phyloP scores from a whole-genome alignment of 2,888 invertebrate genomes.

The Tanypteryx hageni region DNA sequence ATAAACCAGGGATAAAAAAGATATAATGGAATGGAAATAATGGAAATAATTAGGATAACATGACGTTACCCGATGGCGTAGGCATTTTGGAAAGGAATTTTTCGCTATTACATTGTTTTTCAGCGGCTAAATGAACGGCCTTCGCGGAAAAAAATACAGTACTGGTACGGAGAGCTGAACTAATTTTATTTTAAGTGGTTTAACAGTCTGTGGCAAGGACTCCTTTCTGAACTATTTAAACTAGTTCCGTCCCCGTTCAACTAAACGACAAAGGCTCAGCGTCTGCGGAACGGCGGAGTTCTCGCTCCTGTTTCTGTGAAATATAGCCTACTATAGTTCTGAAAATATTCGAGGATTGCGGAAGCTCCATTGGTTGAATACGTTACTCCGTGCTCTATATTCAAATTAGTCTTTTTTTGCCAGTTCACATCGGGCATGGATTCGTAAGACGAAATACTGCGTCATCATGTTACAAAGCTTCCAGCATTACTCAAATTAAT shows the following conservation, averaged over 20 bases:
- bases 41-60: background rate
- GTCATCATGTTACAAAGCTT: no score
- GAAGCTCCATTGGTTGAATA: no score
- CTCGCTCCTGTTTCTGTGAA: background rate
- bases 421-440: no score
- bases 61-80: background rate
- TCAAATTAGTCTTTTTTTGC: no score
- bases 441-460: no score
- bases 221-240: conserved; percentile 47
- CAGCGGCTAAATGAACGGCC: background rate
- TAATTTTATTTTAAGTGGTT: conserved; percentile 34
- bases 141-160: background rate
- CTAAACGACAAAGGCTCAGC: conserved; percentile 20
- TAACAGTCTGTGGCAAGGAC: background rate
- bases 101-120: background rate
- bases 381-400: no score
- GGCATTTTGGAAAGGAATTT: background rate
- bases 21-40: no score
- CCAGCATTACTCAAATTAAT: no score
- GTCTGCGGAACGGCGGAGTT: background rate
- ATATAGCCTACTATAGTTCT: no score
- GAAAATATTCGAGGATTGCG: no score
- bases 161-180: background rate
- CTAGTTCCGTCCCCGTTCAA: conserved; percentile 32
- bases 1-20: background rate